Conservation (phyloP, 2,888 invertebrate genomes). For the Orthosia gracilis region DNA sequence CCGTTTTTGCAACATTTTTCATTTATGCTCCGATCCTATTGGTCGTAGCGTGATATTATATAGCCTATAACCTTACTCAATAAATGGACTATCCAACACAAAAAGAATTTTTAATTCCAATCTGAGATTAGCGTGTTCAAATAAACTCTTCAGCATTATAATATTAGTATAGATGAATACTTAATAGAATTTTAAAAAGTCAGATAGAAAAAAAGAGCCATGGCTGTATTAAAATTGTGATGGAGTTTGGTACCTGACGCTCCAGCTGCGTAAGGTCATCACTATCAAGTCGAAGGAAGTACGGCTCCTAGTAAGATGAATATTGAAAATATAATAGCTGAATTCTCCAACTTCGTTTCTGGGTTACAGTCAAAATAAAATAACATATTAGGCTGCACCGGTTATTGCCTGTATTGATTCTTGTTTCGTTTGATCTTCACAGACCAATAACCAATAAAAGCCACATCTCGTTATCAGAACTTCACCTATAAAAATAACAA, state of each 20-base stretch:
- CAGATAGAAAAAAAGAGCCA: not conserved
- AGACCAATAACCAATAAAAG: constrained; percentile 24
- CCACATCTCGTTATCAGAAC: constrained; percentile 9
- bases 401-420: not conserved
- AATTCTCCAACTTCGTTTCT: not conserved
- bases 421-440: not conserved
- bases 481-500: constrained; percentile 40
- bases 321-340: too few species aligned
- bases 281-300: not conserved
- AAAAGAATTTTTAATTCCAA: too few species aligned
- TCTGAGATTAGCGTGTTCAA: too few species aligned
- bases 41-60: too few species aligned
- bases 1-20: too few species aligned
- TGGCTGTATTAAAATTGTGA: not conserved
- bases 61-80: too few species aligned
- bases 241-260: not conserved
- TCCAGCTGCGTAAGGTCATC: too few species aligned
- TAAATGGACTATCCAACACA: too few species aligned
- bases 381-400: not conserved
- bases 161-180: too few species aligned
- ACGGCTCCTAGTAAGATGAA: not conserved
- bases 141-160: too few species aligned
- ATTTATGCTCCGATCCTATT: too few species aligned
- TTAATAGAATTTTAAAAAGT: not conserved
- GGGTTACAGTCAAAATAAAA: not conserved